Percentiles rank a stretch among this genome's conserved stretches.
Evolutionary conservation across 2,797 vertebrate genomes (phyloP).

Genomic region (Macropodus opercularis): DNA sequence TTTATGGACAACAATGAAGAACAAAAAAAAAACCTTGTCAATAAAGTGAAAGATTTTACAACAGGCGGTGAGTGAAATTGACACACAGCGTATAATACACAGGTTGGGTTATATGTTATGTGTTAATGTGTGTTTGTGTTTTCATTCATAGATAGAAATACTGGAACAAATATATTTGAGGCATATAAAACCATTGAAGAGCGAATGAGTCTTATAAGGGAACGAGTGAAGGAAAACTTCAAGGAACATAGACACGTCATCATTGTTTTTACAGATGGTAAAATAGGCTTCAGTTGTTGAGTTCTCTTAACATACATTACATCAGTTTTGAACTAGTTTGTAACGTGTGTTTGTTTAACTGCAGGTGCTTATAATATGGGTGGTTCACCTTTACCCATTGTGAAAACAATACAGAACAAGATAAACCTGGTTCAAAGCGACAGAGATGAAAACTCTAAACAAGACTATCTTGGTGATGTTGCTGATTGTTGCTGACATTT

Average conservation of each 20-base stretch:
- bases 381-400: slow-evolving; percentile 33
- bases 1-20: neutral
- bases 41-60: neutral
- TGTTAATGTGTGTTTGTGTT: slow-evolving; percentile 2
- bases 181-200: slow-evolving; percentile 40
- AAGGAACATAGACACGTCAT: slow-evolving; percentile 64
- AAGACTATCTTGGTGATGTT: slow-evolving; percentile 64
- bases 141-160: slow-evolving; percentile 41
- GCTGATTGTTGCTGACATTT: no score
- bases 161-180: slow-evolving; percentile 62
- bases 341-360: slow-evolving; percentile 4
- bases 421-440: slow-evolving; percentile 45
- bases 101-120: neutral
- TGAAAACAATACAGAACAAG: slow-evolving; percentile 58
- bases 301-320: neutral
- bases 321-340: neutral
- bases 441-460: neutral
- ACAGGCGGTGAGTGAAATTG: slow-evolving; percentile 37
- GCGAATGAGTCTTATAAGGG: slow-evolving; percentile 36
- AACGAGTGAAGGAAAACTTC: slow-evolving; percentile 7
- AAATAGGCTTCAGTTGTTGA: slow-evolving; percentile 23
- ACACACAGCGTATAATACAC: neutral
- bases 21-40: accelerated
- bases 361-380: slow-evolving; percentile 74
- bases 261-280: slow-evolving; percentile 74